These are phyloP conservation scores for Clarias macrocephalus DNA, from an alignment of 2,113 vertebrate genomes.

Conservation along the genomic window DNA sequence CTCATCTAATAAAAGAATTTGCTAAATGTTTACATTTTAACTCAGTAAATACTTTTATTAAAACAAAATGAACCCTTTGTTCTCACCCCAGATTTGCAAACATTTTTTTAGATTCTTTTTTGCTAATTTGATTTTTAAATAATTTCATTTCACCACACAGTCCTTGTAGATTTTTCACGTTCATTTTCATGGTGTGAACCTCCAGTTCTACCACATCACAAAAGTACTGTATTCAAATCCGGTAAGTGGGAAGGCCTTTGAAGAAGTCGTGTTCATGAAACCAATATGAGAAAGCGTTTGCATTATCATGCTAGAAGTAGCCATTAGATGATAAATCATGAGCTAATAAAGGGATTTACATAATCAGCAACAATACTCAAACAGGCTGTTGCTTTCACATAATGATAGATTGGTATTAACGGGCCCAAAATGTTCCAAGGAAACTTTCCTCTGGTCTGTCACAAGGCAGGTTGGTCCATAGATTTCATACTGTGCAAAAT, in stretches of 20 bases:
- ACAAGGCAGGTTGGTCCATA: too few species aligned
- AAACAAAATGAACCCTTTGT: background rate
- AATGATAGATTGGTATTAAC: too few species aligned
- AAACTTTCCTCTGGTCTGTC: too few species aligned
- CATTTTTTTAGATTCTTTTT: background rate
- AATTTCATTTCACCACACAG: too few species aligned
- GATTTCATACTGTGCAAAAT: background rate
- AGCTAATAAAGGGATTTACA: background rate
- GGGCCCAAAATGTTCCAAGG: too few species aligned
- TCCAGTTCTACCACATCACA: background rate
- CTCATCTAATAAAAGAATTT: background rate
- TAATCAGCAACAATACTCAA: background rate
- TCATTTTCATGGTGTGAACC: background rate
- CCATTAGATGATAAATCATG: background rate
- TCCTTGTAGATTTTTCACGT: background rate
- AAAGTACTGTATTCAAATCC: background rate
- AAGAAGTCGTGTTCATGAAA: background rate
- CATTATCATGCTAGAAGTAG: background rate
- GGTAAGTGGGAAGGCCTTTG: background rate
- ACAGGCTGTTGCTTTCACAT: background rate
- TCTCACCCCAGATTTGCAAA: background rate
- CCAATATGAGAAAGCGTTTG: background rate
- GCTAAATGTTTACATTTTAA: background rate
- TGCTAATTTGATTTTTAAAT: too few species aligned
- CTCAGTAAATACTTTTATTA: background rate